Evolutionary conservation across 2,888 invertebrate species (phyloP).

Genomic region (Agrilus mali): DNA sequence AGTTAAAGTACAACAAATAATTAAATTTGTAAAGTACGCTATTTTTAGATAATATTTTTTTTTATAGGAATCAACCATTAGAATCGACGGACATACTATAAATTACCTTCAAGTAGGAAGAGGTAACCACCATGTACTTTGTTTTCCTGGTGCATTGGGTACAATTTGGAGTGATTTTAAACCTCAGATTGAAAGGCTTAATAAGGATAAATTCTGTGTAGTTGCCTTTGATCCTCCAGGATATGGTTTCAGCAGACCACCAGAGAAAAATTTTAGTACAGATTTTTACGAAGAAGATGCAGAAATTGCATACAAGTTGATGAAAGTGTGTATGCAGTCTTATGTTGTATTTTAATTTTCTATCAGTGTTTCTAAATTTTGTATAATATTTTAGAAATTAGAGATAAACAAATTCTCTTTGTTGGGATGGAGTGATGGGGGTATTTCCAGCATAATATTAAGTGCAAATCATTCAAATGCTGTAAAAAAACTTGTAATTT

Average conservation of each 20-base stretch:
- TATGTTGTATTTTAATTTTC: not conserved
- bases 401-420: slow-evolving; percentile 58
- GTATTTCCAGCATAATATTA: slow-evolving; percentile 63
- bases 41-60: not conserved
- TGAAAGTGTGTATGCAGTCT: slow-evolving; percentile 41
- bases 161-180: slow-evolving; percentile 73
- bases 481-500: slow-evolving; percentile 60
- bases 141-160: slow-evolving; percentile 73
- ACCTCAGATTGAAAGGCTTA: slow-evolving; percentile 58
- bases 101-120: slow-evolving; percentile 51
- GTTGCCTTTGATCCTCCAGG: slow-evolving; percentile 80
- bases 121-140: slow-evolving; percentile 48
- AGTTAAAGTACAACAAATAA: too few species aligned
- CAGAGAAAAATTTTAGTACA: slow-evolving; percentile 52
- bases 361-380: not conserved
- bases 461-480: slow-evolving; percentile 55
- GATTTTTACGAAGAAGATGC: slow-evolving; percentile 70
- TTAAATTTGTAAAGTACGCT: not conserved
- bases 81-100: slow-evolving; percentile 45
- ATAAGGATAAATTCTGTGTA: slow-evolving; percentile 47
- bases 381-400: slow-evolving; percentile 36
- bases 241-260: slow-evolving; percentile 74
- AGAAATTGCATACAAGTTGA: slow-evolving; percentile 51
- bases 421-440: slow-evolving; percentile 87
- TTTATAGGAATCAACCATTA: slow-evolving; percentile 47